Base-by-base conservation (phyloP, 2,888 invertebrate genomes). In the Nemotelus pantherinus region DNA sequence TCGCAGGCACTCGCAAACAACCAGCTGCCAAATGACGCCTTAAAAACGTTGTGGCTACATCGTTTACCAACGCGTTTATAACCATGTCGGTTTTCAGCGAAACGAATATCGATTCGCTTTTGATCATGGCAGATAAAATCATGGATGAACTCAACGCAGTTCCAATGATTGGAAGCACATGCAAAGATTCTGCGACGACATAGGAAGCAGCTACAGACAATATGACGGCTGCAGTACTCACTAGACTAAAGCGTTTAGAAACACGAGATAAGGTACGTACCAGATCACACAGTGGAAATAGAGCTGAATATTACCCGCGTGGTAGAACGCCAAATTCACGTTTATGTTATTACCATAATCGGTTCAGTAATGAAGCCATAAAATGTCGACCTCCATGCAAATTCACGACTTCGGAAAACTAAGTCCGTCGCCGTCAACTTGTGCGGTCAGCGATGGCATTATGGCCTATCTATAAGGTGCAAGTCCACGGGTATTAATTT, bases 301-400 rank as follows among this genome's bases (percentile, higher is more conserved):
- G 63, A 63, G 3, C 4, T 39, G 41, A 43, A 41, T 10, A 3
- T 43, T 10, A 43, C 3, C 39, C 41, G 43, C 63, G 41, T 41
- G 3, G 43, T 3, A 10, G 44, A 4, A 41, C 63, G 43, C 3
- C 2, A 3, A 43, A n/a, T 41, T 41, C 3, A 63, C 63, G 63
- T 39, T 43, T 41, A 57, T 65, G 65, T 44, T 65, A 25, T n/a
- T 65, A 47, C 65, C 65, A 65, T 10, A 44, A 5, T 9, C 45
- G 44, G 10, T 65, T 65, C 45, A 47, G 65, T 10, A 2, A 3
- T 9, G 47, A 9, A 4, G 65, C 65, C 4, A 44, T 3, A 5
- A 65, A 45, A n/a, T 65, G 65, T 45, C 9, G 7, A 4, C 5
- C 6, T 3, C 45, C 45, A 6, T 47, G 68, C 25, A 47, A 25